Evolutionary conservation across 37 sponge, comb jelly and placozoan species (phyloP).

Genomic region (Chondrosia reniformis): DNA sequence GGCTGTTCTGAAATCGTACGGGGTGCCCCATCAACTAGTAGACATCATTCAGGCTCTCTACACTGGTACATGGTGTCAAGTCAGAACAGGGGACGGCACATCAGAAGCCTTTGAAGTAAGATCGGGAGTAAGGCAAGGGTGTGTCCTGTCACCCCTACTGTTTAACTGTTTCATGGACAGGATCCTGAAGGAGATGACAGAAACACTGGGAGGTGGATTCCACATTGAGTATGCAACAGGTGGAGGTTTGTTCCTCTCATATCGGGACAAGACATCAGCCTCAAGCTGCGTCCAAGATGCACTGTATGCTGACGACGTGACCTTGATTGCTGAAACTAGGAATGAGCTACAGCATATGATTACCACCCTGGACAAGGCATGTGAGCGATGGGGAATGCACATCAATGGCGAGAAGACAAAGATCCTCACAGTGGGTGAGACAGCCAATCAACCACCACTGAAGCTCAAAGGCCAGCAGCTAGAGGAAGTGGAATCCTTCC

Average conservation of each 20-base stretch:
- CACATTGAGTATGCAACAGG: constrained; percentile 18
- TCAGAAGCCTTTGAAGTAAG: constrained; percentile 17
- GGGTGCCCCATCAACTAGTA: constrained; percentile 1
- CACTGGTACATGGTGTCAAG: constrained; percentile 1
- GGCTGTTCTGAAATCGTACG: constrained; percentile 12
- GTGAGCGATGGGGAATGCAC: background rate
- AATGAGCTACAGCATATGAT: constrained; percentile 11
- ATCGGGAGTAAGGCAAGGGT: constrained; percentile 1
- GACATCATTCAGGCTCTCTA: constrained; percentile 1
- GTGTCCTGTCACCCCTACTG: constrained; percentile 7
- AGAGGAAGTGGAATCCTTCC: constrained; percentile 11
- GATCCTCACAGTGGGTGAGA: background rate
- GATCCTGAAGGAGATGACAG: background rate
- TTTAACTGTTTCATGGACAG: constrained; percentile 14
- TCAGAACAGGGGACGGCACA: background rate
- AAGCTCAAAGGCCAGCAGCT: background rate
- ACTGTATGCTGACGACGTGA: constrained; percentile 18
- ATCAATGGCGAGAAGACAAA: constrained; percentile 14
- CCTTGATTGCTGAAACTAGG: constrained; percentile 6
- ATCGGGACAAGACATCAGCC: constrained; percentile 10
- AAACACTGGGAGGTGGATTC: background rate
- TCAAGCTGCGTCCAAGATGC: background rate
- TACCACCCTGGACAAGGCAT: background rate
- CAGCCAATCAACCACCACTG: background rate
- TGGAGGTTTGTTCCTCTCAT: constrained; percentile 18